Conservation (phyloP, 2,888 invertebrate species). For the Heliothis peltigera region DNA sequence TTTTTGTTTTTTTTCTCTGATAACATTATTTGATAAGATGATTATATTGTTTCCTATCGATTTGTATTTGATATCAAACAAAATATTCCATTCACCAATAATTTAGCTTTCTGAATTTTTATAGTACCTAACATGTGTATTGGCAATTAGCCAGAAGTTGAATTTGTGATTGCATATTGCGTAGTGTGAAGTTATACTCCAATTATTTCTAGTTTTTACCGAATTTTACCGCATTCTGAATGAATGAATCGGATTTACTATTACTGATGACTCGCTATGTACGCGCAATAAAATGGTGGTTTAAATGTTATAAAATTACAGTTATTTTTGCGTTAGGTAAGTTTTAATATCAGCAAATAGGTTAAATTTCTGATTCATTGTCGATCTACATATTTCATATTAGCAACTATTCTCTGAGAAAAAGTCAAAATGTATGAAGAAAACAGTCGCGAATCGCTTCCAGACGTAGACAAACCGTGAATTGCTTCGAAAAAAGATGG, state of each 20-base stretch:
- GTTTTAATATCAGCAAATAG: background rate
- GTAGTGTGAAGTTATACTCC: background rate
- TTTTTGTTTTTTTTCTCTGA: conserved; percentile 15
- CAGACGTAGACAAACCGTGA: too few species aligned
- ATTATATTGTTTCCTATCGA: background rate
- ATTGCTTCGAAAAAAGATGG: too few species aligned
- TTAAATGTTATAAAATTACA: conserved; percentile 2
- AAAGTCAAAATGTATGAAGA: too few species aligned
- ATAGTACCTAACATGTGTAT: conserved; percentile 14
- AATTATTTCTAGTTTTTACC: conserved; percentile 2
- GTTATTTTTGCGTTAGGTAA: conserved; percentile 6
- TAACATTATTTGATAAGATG: conserved; percentile 30
- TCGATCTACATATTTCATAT: too few species aligned
- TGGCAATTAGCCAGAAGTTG: conserved; percentile 28
- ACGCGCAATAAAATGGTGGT: conserved; percentile 19
- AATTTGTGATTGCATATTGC: conserved; percentile 10
- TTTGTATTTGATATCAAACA: background rate
- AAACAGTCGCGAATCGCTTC: too few species aligned
- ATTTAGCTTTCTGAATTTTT: conserved; percentile 6
- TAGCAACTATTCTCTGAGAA: too few species aligned
- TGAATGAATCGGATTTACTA: conserved; percentile 38
- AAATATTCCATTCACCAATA: conserved; percentile 1
- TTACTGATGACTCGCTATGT: background rate
- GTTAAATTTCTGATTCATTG: too few species aligned
- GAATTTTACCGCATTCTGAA: conserved; percentile 16